Conservation (phyloP, 2,888 invertebrate genomes). For the Callyntrura guangdongensis region DNA sequence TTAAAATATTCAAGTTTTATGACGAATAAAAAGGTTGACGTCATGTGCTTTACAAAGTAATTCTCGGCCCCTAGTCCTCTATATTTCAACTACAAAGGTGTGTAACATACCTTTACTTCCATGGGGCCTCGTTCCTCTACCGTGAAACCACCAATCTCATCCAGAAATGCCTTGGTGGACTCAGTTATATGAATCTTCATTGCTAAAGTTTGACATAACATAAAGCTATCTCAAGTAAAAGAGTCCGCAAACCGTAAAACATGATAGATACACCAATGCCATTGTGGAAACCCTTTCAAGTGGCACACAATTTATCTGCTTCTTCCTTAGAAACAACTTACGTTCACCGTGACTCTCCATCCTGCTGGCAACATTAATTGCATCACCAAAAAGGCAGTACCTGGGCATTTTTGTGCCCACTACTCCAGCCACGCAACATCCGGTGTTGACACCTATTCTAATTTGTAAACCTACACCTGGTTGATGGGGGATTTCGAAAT, state of each 20-base stretch:
- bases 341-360: conserved; percentile 87
- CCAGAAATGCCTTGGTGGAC: conserved; percentile 88
- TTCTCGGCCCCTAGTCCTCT: background rate
- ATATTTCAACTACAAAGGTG: background rate
- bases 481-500: conserved; percentile 88
- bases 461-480: conserved; percentile 87
- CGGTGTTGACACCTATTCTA: conserved; percentile 89
- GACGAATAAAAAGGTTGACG: background rate
- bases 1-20: background rate
- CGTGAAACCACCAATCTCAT: conserved; percentile 86
- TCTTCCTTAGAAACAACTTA: conserved; percentile 75
- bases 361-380: too few species aligned
- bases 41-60: conserved; percentile 10
- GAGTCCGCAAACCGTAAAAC: background rate
- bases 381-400: too few species aligned
- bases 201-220: conserved; percentile 86
- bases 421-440: too few species aligned
- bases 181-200: conserved; percentile 89
- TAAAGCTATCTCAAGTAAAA: background rate
- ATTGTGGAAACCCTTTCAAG: background rate
- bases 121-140: conserved; percentile 83
- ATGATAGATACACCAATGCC: background rate
- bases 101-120: conserved; percentile 83
- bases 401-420: too few species aligned
- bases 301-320: background rate